phyloP scores from a whole-genome alignment of 2,113 vertebrate species.

The Ibidorhyncha struthersii region DNA sequence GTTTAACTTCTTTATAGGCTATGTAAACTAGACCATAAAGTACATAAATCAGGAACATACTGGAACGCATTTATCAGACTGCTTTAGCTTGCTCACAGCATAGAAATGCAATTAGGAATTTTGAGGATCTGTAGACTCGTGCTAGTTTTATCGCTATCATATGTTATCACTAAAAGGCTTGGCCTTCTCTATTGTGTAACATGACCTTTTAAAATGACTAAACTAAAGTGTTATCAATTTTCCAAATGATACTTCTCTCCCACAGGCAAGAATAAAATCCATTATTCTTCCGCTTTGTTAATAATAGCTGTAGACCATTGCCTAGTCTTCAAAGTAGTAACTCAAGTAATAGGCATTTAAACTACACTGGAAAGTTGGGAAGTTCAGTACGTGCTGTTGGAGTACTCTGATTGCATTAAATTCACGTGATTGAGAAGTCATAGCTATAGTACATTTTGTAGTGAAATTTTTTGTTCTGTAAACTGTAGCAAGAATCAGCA shows the following conservation, averaged over 20 bases:
- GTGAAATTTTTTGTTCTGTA: neutral
- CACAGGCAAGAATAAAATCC: neutral
- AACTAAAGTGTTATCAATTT: slow-evolving; percentile 1
- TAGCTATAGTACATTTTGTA: neutral
- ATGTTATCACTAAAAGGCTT: slow-evolving; percentile 10
- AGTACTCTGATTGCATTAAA: neutral
- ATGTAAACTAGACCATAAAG: neutral
- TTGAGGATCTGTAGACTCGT: neutral
- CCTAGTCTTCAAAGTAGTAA: neutral
- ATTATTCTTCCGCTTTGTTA: neutral
- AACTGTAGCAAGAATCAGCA: neutral
- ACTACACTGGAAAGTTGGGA: neutral
- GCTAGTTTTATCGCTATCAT: neutral
- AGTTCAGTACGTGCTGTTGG: neutral
- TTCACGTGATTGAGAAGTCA: neutral
- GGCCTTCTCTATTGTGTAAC: neutral
- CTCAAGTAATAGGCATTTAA: neutral
- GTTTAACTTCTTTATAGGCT: neutral
- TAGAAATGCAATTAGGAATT: slow-evolving; percentile 5
- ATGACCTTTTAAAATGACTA: slow-evolving; percentile 30
- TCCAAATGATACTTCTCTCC: slow-evolving; percentile 1
- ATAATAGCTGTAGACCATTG: neutral
- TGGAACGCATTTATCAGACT: neutral
- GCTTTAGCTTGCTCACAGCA: neutral
- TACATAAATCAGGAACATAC: neutral